A percentile compares a stretch with the other conserved stretches of the same genome.
phyloP scores from a whole-genome alignment of 1,140 invertebrate species.

The Scaptomyza graminum region DNA sequence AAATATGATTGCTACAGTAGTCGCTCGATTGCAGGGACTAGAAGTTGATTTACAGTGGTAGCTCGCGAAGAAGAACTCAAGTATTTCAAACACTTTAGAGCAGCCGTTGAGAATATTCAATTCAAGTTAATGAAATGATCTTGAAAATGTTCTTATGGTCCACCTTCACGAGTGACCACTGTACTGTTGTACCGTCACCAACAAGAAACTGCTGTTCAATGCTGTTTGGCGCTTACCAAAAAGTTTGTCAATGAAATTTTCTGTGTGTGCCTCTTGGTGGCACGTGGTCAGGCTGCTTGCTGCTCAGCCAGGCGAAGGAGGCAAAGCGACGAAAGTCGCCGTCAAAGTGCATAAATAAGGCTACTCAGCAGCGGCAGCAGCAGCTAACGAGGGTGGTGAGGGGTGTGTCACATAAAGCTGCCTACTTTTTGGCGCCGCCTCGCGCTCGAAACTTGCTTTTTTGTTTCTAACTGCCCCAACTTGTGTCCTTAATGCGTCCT shows the following conservation, averaged over 20 bases:
- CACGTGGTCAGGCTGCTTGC: slow-evolving; percentile 12
- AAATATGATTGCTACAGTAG: slow-evolving; percentile 5
- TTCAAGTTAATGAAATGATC: too few relatives aligned
- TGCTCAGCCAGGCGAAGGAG: slow-evolving; percentile 10
- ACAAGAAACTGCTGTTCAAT: neutral
- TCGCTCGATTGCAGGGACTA: neutral
- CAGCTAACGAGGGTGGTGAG: neutral
- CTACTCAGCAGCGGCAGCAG: slow-evolving; percentile 17
- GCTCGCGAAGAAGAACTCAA: too few relatives aligned
- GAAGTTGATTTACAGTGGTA: too few relatives aligned
- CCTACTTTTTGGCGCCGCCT: slow-evolving; percentile 51
- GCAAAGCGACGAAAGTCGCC: slow-evolving; percentile 14
- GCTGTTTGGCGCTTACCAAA: neutral
- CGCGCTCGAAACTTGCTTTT: slow-evolving; percentile 15
- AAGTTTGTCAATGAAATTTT: slow-evolving; percentile 47
- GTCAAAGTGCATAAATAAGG: slow-evolving; percentile 58
- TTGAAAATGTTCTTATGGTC: too few relatives aligned
- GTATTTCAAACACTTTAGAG: too few relatives aligned
- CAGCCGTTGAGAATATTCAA: too few relatives aligned
- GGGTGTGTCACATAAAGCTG: slow-evolving; percentile 24
- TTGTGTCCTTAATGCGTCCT: slow-evolving; percentile 24
- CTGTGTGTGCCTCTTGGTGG: slow-evolving; percentile 8
- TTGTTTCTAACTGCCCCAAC: slow-evolving; percentile 4
- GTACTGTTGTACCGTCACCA: neutral
- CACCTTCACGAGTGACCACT: neutral